Conservation (phyloP, 2,113 vertebrate genomes). For the Gorsachius goisagi region DNA sequence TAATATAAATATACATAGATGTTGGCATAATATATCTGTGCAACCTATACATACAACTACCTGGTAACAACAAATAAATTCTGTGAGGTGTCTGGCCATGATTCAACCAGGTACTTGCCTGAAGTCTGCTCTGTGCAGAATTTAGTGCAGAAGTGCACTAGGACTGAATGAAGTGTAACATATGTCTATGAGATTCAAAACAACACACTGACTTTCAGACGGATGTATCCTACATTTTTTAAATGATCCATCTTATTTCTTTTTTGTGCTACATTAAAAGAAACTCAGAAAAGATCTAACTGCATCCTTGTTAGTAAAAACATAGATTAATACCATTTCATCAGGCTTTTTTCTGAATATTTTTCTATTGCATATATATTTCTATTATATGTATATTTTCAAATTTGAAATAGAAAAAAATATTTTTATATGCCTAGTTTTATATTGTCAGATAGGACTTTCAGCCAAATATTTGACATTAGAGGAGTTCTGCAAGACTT, state of each 20-base stretch:
- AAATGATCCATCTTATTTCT: background rate
- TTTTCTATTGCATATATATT: background rate
- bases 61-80: background rate
- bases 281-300: background rate
- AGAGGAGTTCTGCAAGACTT: background rate
- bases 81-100: background rate
- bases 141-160: background rate
- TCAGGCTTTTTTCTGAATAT: background rate
- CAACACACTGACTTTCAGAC: background rate
- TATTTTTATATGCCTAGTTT: background rate
- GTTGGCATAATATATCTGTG: background rate
- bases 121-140: background rate
- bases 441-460: background rate
- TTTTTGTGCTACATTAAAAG: background rate
- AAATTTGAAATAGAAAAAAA: background rate
- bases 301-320: background rate
- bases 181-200: background rate
- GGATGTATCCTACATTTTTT: background rate
- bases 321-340: background rate
- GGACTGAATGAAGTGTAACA: background rate
- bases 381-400: background rate
- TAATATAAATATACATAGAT: background rate
- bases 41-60: background rate
- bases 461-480: background rate
- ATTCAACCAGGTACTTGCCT: background rate